Percentiles rank a stretch among this genome's conserved stretches.
phyloP scores from a whole-genome alignment of 2,113 vertebrate genomes.

The Danio rerio region GRCz12tu NC_133184.1:30030001-30030500 shows the following conservation, averaged over 20 bases:
- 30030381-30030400: background rate
- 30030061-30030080: conserved; percentile 59
- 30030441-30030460: too few species aligned
- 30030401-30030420: background rate
- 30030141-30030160: conserved; percentile 1
- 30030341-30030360: background rate
- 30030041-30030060: conserved; percentile 78
- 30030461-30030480: too few species aligned
- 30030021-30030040: conserved; percentile 72
- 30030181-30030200: background rate
- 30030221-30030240: conserved; percentile 41
- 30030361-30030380: background rate
- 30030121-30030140: conserved; percentile 43
- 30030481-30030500: too few species aligned
- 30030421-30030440: too few species aligned
- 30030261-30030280: conserved; percentile 59
- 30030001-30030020: conserved; percentile 56
- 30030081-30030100: conserved; percentile 67
- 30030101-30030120: conserved; percentile 44
- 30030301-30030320: background rate
- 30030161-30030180: conserved; percentile 12
- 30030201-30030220: conserved; percentile 24
- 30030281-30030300: background rate
- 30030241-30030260: conserved; percentile 56
- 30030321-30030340: background rate